phyloP scores from a whole-genome alignment of 2,888 invertebrate genomes.

The Cerastis rubricosa region DNA sequence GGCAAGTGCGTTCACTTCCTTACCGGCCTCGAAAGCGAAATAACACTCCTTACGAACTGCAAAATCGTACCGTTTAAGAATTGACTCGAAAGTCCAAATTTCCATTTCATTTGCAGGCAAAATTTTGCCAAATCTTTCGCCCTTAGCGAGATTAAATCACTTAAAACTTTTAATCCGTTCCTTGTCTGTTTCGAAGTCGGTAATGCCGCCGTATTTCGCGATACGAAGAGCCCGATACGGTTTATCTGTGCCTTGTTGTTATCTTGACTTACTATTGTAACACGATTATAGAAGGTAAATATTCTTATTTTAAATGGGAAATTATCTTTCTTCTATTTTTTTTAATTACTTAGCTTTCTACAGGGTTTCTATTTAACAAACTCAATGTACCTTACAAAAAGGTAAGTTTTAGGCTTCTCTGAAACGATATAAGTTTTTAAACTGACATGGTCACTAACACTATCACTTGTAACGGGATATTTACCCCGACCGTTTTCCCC shows the following conservation, averaged over 20 bases:
- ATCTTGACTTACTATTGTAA: constrained; percentile 33
- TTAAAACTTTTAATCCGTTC: constrained; percentile 67
- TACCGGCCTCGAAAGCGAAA: constrained; percentile 9
- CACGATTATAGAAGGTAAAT: constrained; percentile 13
- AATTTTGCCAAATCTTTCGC: constrained; percentile 58
- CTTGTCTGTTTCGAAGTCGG: constrained; percentile 52
- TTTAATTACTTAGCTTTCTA: not conserved
- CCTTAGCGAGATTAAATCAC: constrained; percentile 65
- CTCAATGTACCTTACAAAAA: not conserved
- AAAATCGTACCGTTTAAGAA: constrained; percentile 45
- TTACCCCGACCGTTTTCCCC: too few species aligned
- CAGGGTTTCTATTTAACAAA: not conserved
- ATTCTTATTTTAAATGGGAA: not conserved
- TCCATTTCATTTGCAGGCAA: constrained; percentile 62
- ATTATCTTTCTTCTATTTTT: not conserved
- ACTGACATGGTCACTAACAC: too few species aligned
- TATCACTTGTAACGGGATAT: too few species aligned
- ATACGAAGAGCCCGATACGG: constrained; percentile 43
- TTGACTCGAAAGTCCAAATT: constrained; percentile 53
- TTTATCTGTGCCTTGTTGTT: constrained; percentile 48
- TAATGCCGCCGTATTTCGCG: constrained; percentile 52
- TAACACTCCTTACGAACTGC: constrained; percentile 35
- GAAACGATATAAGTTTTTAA: too few species aligned
- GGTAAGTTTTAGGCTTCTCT: too few species aligned
- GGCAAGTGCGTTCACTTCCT: constrained; percentile 7